Conservation (phyloP, 2,888 invertebrate genomes). For the Apodemia mormo region DNA sequence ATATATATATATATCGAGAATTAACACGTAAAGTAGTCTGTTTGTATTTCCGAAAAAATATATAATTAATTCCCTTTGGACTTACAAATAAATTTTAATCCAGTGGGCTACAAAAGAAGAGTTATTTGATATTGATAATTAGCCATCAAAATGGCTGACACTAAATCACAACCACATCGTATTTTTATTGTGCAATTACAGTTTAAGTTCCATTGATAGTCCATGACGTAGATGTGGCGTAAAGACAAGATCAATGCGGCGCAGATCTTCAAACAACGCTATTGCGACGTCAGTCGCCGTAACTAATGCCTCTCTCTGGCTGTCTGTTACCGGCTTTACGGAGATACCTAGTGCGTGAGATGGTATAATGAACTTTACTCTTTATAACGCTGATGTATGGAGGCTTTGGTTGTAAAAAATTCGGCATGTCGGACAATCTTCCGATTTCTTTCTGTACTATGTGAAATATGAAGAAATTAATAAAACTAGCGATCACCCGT, state of each 20-base stretch:
- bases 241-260: conserved; percentile 28
- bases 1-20: too few relatives aligned
- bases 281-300: conserved; percentile 64
- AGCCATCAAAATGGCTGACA: not conserved
- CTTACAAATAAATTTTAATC: too few relatives aligned
- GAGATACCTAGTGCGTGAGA: conserved; percentile 51
- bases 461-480: too few relatives aligned
- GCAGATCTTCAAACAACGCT: conserved; percentile 40
- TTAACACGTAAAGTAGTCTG: too few relatives aligned
- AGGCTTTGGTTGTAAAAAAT: not conserved
- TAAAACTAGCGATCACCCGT: too few relatives aligned
- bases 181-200: conserved; percentile 14
- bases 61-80: too few relatives aligned
- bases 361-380: conserved; percentile 22
- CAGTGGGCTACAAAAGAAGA: too few relatives aligned
- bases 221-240: conserved; percentile 28
- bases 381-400: conserved; percentile 9
- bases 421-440: not conserved
- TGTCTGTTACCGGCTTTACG: conserved; percentile 47
- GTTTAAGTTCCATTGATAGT: conserved; percentile 17
- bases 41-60: too few relatives aligned
- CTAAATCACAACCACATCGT: not conserved
- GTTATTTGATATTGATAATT: not conserved
- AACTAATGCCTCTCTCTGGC: conserved; percentile 56
- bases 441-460: not conserved